Evolutionary conservation across 2,888 invertebrate genomes (phyloP), one percentile per base, ranked within the genome.

Genomic region (Ectropis crepuscularia): DNA sequence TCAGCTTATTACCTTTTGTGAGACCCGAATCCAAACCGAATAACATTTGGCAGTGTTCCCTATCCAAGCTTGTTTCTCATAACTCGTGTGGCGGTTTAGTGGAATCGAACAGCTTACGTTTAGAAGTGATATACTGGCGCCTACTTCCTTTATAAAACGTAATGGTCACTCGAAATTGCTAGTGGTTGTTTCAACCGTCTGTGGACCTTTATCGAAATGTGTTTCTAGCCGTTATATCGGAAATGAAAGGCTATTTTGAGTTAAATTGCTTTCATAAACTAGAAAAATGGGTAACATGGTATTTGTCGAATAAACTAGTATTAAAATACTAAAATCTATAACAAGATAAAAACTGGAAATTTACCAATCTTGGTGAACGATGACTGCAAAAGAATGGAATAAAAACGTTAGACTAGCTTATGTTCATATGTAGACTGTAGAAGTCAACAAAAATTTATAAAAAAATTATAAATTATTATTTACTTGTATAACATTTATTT

Each of bases 121-220:
- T 50, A 10, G 39, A 46, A 10, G 42, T 53, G 54, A 53, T 54
- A 54, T 61, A 54, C 16, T 54, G 37, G 8, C 12, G 48, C 47
- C 60, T 16, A 43, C 53, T 43, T 54, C 49, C 49, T 42, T 49
- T 49, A 54, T n/a, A 10, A 43, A 50, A 6, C n/a, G 8, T 51
- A 46, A 46, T 51, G 59, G 51, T 39, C 51, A 59, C 51, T 59
- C 28, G 46, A 59, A 59, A 50, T 59, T 51, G 58, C 51, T 50
- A 28, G 38, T 39, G 50, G 39, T 59, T 11, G 36, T 51, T 45
- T 51, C 39, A 38, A 59, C 45, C 45, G 12, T 16, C 45, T 39
- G 46, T 16, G 16, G 41, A 47, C 28, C 39, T 55, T 41, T 47
- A 47, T 8, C 39, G 28, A 55, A 55, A 39, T 47, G 47, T 55